A percentile compares a stretch with the other conserved stretches of the same genome.
Evolutionary conservation across 1,140 invertebrate species (phyloP).

Genomic region (Pseudomyrmex dendroicus): DNA sequence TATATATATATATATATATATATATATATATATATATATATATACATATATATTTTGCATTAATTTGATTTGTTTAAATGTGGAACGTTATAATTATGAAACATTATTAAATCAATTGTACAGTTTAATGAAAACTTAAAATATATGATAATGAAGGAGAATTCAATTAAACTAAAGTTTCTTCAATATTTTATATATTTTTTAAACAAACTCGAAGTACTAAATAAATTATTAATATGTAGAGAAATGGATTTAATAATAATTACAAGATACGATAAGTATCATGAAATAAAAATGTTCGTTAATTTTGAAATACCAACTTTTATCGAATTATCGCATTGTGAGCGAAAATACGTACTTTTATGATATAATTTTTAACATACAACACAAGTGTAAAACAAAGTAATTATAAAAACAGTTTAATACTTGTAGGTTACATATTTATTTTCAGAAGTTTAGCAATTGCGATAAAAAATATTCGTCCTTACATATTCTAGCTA

Average conservation of each 20-base stretch:
- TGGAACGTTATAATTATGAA: no score
- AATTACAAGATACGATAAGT: conserved; percentile 26
- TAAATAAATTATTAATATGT: no score
- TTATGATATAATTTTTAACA: conserved; percentile 36
- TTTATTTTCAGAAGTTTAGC: conserved; percentile 27
- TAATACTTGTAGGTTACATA: background rate
- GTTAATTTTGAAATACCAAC: conserved; percentile 3
- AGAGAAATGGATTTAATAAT: background rate
- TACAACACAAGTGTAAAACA: conserved; percentile 26
- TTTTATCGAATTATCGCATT: conserved; percentile 44
- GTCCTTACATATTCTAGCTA: background rate
- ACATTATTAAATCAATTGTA: no score
- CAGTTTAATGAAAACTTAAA: no score
- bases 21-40: no score
- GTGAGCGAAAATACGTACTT: conserved; percentile 24
- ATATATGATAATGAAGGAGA: no score
- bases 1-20: no score
- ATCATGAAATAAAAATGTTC: background rate
- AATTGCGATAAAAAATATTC: background rate
- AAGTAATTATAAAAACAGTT: conserved; percentile 29
- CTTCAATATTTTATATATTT: no score
- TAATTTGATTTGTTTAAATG: no score
- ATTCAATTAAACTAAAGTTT: no score
- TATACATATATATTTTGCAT: no score
- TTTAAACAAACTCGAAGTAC: no score